Percentiles rank a stretch among this genome's conserved stretches.
Conservation (phyloP, 2,888 invertebrate species). For the Diplazon laetatorius region DNA sequence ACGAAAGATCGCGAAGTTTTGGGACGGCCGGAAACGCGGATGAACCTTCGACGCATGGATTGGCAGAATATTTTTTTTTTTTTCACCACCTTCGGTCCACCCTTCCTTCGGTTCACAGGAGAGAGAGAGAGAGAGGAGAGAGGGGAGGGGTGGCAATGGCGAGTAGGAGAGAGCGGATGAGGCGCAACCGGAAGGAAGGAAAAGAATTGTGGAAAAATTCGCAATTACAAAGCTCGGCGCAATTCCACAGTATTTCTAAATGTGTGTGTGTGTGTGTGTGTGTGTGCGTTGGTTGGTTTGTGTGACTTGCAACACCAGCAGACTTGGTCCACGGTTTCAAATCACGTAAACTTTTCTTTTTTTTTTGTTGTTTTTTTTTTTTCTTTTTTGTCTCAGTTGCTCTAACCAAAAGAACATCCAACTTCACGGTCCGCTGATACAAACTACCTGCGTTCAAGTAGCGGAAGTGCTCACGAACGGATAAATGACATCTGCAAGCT, state of each 20-base stretch:
- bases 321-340: conserved; percentile 10
- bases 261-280: neutral
- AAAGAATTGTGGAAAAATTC: conserved; percentile 55
- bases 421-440: conserved; percentile 64
- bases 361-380: too few relatives aligned
- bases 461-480: conserved; percentile 53
- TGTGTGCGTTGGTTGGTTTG: neutral
- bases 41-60: conserved; percentile 3
- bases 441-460: conserved; percentile 61
- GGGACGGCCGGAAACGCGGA: conserved; percentile 10
- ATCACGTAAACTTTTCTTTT: conserved; percentile 60
- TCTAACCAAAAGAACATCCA: conserved; percentile 61
- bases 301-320: neutral
- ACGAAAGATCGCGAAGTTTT: conserved; percentile 15
- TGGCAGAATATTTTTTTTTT: conserved; percentile 7
- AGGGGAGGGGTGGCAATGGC: too few relatives aligned
- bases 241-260: neutral
- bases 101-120: too few relatives aligned
- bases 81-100: too few relatives aligned
- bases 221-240: conserved; percentile 58
- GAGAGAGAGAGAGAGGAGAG: too few relatives aligned
- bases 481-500: conserved; percentile 65
- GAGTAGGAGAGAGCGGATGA: conserved; percentile 46
- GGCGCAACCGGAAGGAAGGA: conserved; percentile 32
- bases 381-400: conserved; percentile 54